Conservation (phyloP, 2,888 invertebrate genomes). For the Tetrapedia diversipes region DNA sequence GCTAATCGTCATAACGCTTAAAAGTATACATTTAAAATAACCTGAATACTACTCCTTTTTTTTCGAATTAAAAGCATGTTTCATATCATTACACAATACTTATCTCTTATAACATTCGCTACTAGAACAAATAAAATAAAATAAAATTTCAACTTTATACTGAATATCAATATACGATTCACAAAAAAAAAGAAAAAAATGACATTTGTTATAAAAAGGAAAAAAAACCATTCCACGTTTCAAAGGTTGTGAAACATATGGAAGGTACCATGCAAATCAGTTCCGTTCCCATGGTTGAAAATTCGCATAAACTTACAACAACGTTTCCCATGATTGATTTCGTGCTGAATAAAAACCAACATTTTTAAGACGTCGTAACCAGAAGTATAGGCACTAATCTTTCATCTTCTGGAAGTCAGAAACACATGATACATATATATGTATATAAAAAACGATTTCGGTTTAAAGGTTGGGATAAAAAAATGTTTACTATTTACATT, state of each 20-base stretch:
- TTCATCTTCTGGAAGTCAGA: constrained; percentile 35
- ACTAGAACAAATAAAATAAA: constrained; percentile 27
- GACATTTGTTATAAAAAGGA: constrained; percentile 6
- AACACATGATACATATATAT: constrained; percentile 37
- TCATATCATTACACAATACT: constrained; percentile 20
- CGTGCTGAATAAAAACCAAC: constrained; percentile 46
- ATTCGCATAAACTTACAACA: constrained; percentile 9
- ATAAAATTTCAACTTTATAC: constrained; percentile 37
- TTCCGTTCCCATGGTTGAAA: background rate
- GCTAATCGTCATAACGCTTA: constrained; percentile 26
- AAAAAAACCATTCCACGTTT: background rate
- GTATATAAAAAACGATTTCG: constrained; percentile 48
- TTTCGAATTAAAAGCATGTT: constrained; percentile 12
- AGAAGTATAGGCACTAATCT: constrained; percentile 59
- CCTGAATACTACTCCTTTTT: constrained; percentile 24
- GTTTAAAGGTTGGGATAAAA: constrained; percentile 52
- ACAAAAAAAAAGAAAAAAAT: constrained; percentile 22
- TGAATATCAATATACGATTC: constrained; percentile 16
- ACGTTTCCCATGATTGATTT: constrained; percentile 15
- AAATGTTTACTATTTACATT: constrained; percentile 60
- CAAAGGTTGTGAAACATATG: background rate
- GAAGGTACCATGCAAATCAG: constrained; percentile 1
- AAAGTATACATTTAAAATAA: constrained; percentile 41
- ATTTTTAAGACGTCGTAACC: constrained; percentile 46
- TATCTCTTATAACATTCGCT: constrained; percentile 17